Percentiles rank a stretch among this genome's conserved stretches.
Evolutionary conservation across 2,888 invertebrate species (phyloP).

Genomic region (Cosmorhoe ocellata): DNA sequence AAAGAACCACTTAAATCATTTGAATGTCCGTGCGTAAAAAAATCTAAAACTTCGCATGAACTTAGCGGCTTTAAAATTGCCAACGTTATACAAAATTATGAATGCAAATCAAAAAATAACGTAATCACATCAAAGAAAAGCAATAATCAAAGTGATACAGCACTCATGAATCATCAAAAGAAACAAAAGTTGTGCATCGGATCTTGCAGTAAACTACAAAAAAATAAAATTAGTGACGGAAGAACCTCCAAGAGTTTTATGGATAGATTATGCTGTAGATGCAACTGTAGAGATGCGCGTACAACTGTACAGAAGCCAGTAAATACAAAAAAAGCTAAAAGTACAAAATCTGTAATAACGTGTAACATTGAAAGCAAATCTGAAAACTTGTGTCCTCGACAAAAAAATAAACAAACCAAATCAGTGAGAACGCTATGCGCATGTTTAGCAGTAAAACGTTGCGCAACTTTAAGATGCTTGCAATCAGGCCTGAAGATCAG

Average conservation of each 20-base stretch:
- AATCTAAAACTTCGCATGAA: conserved; percentile 21
- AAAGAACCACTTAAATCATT: too few species aligned
- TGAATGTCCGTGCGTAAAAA: too few species aligned
- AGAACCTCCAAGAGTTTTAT: too few species aligned
- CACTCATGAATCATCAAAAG: too few species aligned
- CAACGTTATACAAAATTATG: not conserved
- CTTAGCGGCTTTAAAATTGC: not conserved
- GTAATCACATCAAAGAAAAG: not conserved
- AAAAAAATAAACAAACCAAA: conserved; percentile 1
- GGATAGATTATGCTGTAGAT: too few species aligned
- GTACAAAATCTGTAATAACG: not conserved
- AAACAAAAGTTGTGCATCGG: too few species aligned
- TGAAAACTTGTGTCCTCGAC: conserved; percentile 1
- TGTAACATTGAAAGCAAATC: conserved; percentile 7
- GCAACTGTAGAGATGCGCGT: too few species aligned
- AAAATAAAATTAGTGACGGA: too few species aligned
- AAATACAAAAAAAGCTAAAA: conserved; percentile 4
- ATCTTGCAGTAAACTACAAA: too few species aligned
- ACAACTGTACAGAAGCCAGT: not conserved
- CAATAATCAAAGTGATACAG: not conserved
- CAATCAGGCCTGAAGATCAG: too few species aligned
- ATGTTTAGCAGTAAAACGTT: conserved; percentile 12
- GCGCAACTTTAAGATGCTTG: not conserved
- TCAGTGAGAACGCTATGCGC: conserved; percentile 7
- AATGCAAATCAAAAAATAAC: not conserved